Conservation (phyloP, 2,888 invertebrate species). For the Julus scandinavius region DNA sequence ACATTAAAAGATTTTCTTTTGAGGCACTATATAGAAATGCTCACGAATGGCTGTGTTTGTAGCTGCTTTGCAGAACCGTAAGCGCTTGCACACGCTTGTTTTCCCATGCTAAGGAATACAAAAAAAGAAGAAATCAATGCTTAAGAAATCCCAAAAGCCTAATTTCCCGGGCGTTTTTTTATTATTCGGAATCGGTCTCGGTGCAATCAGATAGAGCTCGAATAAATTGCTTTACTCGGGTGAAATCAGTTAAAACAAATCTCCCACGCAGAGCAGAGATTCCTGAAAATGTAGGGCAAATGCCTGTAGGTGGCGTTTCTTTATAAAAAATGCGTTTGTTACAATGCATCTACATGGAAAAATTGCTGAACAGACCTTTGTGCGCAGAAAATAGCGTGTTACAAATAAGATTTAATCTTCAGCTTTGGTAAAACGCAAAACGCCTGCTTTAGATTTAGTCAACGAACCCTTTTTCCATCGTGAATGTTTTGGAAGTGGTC, state of each 20-base stretch:
- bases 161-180: constrained; percentile 31
- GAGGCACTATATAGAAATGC: neutral
- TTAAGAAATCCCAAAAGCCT: constrained; percentile 43
- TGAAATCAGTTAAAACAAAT: constrained; percentile 44
- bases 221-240: constrained; percentile 43
- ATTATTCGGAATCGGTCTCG: neutral
- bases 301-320: constrained; percentile 25
- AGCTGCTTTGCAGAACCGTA: neutral
- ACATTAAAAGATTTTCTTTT: neutral
- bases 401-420: neutral
- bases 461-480: neutral
- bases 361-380: neutral
- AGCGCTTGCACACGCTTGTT: constrained; percentile 9
- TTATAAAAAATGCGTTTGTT: neutral
- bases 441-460: neutral
- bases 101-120: neutral
- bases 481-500: too few relatives aligned
- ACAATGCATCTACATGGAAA: neutral
- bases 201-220: constrained; percentile 40
- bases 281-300: neutral
- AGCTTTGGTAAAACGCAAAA: neutral
- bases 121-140: constrained; percentile 46
- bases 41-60: neutral
- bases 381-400: neutral
- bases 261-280: neutral